These are phyloP conservation scores for Epizoanthus ramosus DNA, from an alignment of 92 coral and sea anemone genomes.

Conservation along the genomic window DNA sequence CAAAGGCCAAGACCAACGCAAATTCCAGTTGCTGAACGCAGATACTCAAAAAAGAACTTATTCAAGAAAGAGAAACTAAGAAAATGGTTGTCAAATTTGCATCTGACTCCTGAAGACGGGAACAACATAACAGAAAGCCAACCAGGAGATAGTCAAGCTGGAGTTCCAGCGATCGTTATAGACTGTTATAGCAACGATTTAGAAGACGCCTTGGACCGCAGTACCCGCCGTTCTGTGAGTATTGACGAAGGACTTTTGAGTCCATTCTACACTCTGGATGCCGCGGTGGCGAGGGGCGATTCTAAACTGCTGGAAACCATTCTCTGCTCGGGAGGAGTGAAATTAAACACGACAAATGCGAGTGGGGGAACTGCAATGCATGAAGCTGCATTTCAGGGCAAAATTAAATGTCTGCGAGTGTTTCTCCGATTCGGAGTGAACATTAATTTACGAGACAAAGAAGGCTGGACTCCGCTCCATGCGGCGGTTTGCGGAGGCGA, in stretches of 20 bases:
- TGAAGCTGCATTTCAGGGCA: constrained; percentile 89
- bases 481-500: constrained; percentile 93
- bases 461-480: constrained; percentile 90
- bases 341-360: constrained; percentile 63
- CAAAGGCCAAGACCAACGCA: constrained; percentile 8
- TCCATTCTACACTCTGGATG: constrained; percentile 77
- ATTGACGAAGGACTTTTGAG: constrained; percentile 60
- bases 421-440: constrained; percentile 73
- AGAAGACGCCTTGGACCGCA: not conserved
- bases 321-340: constrained; percentile 69
- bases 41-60: constrained; percentile 12
- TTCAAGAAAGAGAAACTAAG: constrained; percentile 8
- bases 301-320: constrained; percentile 64
- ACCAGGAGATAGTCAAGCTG: not conserved
- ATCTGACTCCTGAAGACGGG: constrained; percentile 29
- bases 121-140: not conserved
- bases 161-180: constrained; percentile 24
- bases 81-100: constrained; percentile 34
- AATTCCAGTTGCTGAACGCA: constrained; percentile 1
- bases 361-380: constrained; percentile 91
- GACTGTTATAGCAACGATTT: constrained; percentile 16
- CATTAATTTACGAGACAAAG: constrained; percentile 72
- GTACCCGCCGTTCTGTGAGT: not conserved
- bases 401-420: constrained; percentile 66
- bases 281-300: constrained; percentile 82